These are phyloP conservation scores for Macquaria australasica DNA, from an alignment of 2,113 vertebrate genomes.

Conservation along the genomic window DNA sequence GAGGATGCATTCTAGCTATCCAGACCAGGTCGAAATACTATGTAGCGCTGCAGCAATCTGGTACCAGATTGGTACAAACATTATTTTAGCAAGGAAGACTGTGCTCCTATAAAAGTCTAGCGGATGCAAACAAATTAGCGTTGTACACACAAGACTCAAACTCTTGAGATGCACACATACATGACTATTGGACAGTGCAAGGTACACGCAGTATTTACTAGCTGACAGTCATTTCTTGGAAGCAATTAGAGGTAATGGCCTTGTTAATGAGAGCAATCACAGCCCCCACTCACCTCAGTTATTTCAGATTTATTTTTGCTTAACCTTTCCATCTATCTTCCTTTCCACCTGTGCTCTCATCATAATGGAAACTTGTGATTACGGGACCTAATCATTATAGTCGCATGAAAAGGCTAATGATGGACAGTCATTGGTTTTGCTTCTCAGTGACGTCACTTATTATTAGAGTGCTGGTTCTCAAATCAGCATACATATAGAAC, in stretches of 20 bases:
- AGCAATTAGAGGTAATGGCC: slow-evolving; percentile 76
- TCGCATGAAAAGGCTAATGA: slow-evolving; percentile 70
- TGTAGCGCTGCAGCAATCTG: neutral
- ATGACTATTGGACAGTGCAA: slow-evolving; percentile 6
- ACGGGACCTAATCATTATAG: slow-evolving; percentile 64
- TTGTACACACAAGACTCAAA: neutral
- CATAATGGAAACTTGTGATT: slow-evolving; percentile 66
- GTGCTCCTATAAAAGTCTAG: neutral
- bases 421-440: slow-evolving; percentile 11
- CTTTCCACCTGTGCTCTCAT: slow-evolving; percentile 61
- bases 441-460: neutral
- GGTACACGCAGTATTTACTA: slow-evolving; percentile 20
- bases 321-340: slow-evolving; percentile 71
- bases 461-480: neutral
- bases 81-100: neutral
- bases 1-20: neutral
- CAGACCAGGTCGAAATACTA: neutral
- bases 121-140: neutral
- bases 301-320: slow-evolving; percentile 75
- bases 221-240: slow-evolving; percentile 59
- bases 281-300: slow-evolving; percentile 58
- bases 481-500: neutral
- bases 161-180: neutral
- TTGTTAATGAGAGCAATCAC: slow-evolving; percentile 78
- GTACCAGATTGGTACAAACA: neutral